Evolutionary conservation across 2,797 vertebrate species (phyloP).

Genomic region (Leptatherina wallacei): DNA sequence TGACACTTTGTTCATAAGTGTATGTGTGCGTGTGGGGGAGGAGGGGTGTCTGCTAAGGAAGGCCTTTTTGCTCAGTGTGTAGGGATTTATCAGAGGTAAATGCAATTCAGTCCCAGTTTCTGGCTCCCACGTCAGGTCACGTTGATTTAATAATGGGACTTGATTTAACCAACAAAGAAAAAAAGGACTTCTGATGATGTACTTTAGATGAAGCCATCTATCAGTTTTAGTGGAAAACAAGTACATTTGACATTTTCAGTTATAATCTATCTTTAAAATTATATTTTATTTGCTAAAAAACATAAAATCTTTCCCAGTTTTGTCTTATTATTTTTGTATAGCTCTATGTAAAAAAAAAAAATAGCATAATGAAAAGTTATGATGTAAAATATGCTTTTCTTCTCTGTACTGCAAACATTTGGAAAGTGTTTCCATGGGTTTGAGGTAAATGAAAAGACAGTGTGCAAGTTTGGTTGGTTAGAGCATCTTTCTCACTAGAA

Average conservation of each 20-base stretch:
- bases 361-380: no score
- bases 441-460: not conserved
- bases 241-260: no score
- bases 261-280: no score
- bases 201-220: not conserved
- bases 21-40: not conserved
- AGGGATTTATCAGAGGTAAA: conserved; percentile 1
- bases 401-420: not conserved
- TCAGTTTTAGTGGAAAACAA: not conserved
- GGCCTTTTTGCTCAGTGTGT: not conserved
- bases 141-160: not conserved
- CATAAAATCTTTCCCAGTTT: not conserved
- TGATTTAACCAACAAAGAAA: not conserved
- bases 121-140: not conserved
- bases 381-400: no score
- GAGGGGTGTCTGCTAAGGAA: no score
- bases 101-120: not conserved
- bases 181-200: not conserved
- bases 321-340: not conserved
- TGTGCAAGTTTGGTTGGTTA: not conserved
- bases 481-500: not conserved
- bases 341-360: no score
- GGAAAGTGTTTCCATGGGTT: not conserved
- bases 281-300: not conserved
- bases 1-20: not conserved